phyloP scores from a whole-genome alignment of 30 jellyfish, hydroid and myxozoan genomes.

The Hydractinia symbiolongicarpus region DNA sequence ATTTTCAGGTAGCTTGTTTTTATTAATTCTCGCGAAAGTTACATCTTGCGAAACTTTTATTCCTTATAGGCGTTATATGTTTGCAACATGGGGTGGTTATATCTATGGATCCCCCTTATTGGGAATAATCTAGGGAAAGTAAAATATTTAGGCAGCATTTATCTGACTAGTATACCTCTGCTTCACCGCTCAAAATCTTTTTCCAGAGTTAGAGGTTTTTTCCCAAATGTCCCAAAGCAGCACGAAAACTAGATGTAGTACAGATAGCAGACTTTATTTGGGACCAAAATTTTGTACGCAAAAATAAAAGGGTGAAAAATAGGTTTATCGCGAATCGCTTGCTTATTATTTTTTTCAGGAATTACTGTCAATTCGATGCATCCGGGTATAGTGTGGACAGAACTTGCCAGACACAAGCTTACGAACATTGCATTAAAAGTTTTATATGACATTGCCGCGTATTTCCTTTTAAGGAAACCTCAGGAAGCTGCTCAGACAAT shows the following conservation, averaged over 20 bases:
- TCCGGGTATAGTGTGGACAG: slow-evolving; percentile 87
- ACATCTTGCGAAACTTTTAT: no score
- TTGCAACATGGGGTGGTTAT: no score
- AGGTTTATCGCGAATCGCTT: neutral
- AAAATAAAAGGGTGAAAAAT: neutral
- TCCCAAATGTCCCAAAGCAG: neutral
- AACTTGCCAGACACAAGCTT: slow-evolving; percentile 55
- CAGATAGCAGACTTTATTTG: neutral
- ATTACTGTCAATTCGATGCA: slow-evolving; percentile 71
- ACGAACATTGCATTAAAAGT: slow-evolving; percentile 18
- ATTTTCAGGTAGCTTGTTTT: neutral
- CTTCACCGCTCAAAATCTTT: neutral
- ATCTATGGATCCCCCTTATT: no score
- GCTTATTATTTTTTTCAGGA: slow-evolving; percentile 28
- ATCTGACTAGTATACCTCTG: neutral
- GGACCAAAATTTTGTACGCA: neutral
- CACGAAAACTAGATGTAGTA: neutral
- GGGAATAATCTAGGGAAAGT: no score
- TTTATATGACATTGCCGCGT: slow-evolving; percentile 51
- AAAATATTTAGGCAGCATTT: no score
- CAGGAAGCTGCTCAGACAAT: slow-evolving; percentile 81
- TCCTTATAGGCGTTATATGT: no score
- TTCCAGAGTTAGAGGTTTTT: neutral
- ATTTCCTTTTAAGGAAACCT: slow-evolving; percentile 58
- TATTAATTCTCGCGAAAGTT: no score